These are phyloP conservation scores for Mylabris phalerata DNA, from an alignment of 1,140 invertebrate species.

Conservation along the genomic window DNA sequence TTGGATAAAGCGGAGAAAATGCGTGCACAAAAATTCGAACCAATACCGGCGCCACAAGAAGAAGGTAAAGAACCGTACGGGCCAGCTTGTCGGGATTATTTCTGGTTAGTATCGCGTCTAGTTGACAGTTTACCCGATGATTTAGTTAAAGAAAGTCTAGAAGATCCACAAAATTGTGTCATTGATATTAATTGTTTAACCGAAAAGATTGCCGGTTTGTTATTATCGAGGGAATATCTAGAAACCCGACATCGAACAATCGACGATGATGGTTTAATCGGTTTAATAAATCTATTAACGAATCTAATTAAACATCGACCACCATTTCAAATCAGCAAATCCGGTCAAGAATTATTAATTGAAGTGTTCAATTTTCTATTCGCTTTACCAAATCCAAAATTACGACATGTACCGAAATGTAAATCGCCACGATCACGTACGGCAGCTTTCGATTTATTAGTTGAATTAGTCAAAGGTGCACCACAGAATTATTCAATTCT, in stretches of 20 bases:
- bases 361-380: slow-evolving; percentile 82
- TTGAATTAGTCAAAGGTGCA: slow-evolving; percentile 77
- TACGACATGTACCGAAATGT: slow-evolving; percentile 84
- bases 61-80: slow-evolving; percentile 89
- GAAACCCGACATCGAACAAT: slow-evolving; percentile 71
- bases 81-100: slow-evolving; percentile 88
- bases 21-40: slow-evolving; percentile 59
- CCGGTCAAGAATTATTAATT: slow-evolving; percentile 65
- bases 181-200: slow-evolving; percentile 72
- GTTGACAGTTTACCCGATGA: slow-evolving; percentile 79
- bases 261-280: slow-evolving; percentile 86
- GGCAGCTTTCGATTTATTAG: slow-evolving; percentile 82
- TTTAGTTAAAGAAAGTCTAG: slow-evolving; percentile 57
- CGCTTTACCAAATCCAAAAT: slow-evolving; percentile 75
- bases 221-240: slow-evolving; percentile 69
- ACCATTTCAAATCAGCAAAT: slow-evolving; percentile 72
- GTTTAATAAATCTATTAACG: slow-evolving; percentile 77
- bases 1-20: slow-evolving; percentile 77
- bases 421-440: slow-evolving; percentile 83
- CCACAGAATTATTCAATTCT: slow-evolving; percentile 81
- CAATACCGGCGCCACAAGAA: slow-evolving; percentile 52
- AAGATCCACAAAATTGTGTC: slow-evolving; percentile 48
- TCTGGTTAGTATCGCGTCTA: slow-evolving; percentile 82
- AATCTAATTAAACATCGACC: slow-evolving; percentile 84
- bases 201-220: slow-evolving; percentile 63